Conservation (phyloP, 1,140 invertebrate species). For the Plutomurus gul region DNA sequence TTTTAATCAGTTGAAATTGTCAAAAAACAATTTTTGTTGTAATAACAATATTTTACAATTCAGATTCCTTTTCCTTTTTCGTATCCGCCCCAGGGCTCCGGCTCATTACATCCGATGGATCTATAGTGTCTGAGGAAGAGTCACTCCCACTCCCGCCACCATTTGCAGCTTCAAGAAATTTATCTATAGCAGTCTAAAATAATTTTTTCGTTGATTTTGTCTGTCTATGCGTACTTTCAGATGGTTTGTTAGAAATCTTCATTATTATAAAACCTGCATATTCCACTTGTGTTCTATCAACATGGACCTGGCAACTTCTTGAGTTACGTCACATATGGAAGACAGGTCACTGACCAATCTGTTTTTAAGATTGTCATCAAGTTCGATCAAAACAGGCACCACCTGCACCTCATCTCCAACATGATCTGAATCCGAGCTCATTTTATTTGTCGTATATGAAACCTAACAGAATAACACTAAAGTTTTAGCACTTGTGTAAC, state of each 20-base stretch:
- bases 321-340: slow-evolving; percentile 38
- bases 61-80: not conserved
- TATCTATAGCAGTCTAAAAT: slow-evolving; percentile 41
- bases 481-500: not conserved
- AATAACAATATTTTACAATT: not conserved
- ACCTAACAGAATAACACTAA: not conserved
- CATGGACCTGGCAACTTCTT: slow-evolving; percentile 18
- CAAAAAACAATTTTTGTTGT: not conserved
- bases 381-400: slow-evolving; percentile 34
- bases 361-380: slow-evolving; percentile 41
- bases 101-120: not conserved
- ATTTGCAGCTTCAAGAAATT: slow-evolving; percentile 11
- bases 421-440: not conserved
- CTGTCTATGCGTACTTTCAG: not conserved
- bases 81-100: not conserved
- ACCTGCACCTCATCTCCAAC: not conserved
- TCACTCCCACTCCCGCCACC: not conserved
- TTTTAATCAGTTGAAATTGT: not conserved
- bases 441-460: not conserved
- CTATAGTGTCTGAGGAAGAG: not conserved
- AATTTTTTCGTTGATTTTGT: not conserved
- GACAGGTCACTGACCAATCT: slow-evolving; percentile 42
- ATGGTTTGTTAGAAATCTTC: not conserved
- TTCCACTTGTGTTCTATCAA: slow-evolving; percentile 41
- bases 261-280: slow-evolving; percentile 44